Conservation (phyloP, 35 echinoderm and acorn worm genomes). For the Anneissia japonica region DNA sequence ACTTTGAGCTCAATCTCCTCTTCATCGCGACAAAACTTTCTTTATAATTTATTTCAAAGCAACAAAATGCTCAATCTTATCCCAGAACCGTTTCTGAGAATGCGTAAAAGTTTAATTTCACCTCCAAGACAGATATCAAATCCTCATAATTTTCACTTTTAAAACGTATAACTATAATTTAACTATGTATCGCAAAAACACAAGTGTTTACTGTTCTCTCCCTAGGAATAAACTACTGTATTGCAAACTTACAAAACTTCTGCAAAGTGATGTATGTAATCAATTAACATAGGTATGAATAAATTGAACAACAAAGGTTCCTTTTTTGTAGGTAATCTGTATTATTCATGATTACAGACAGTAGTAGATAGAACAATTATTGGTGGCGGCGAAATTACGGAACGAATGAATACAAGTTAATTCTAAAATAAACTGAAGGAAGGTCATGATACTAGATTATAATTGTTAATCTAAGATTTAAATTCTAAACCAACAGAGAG, state of each 20-base stretch:
- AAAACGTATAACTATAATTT: too few species aligned
- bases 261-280: background rate
- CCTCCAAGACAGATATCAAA: too few species aligned
- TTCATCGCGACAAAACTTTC: too few species aligned
- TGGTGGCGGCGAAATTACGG: background rate
- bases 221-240: background rate
- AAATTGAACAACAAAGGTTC: background rate
- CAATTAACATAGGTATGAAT: background rate
- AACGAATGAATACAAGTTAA: background rate
- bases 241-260: background rate
- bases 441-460: background rate
- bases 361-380: background rate
- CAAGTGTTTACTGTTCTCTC: background rate
- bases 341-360: background rate
- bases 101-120: too few species aligned
- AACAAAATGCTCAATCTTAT: too few species aligned
- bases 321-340: background rate
- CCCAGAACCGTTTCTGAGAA: too few species aligned
- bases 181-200: too few species aligned
- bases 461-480: background rate
- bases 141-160: too few species aligned
- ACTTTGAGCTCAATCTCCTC: background rate
- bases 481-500: background rate
- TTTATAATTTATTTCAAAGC: too few species aligned
- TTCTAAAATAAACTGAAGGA: background rate